Conservation (phyloP, 2,797 vertebrate species). For the Selene dorsalis region DNA sequence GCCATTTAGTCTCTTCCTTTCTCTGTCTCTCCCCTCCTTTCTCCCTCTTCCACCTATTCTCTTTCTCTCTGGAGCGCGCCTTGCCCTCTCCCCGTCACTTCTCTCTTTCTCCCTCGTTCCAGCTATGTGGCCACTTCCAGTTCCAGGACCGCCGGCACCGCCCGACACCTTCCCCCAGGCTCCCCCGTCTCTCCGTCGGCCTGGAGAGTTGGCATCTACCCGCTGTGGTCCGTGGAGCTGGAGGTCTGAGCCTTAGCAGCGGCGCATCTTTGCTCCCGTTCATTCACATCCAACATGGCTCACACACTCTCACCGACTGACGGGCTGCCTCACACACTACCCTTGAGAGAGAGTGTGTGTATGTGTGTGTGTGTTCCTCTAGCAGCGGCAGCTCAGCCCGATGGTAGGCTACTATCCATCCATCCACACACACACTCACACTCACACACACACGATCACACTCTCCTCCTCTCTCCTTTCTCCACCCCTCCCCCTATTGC, state of each 20-base stretch:
- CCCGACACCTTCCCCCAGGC: slow-evolving; percentile 87
- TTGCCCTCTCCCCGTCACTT: slow-evolving; percentile 62
- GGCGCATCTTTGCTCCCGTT: slow-evolving; percentile 85
- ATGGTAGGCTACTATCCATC: slow-evolving; percentile 85
- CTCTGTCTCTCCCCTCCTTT: slow-evolving; percentile 82
- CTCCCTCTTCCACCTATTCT: slow-evolving; percentile 78
- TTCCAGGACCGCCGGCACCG: slow-evolving; percentile 81
- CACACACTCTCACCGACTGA: slow-evolving; percentile 74
- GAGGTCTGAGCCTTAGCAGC: slow-evolving; percentile 81
- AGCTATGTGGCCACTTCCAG: slow-evolving; percentile 84
- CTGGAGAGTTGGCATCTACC: slow-evolving; percentile 88
- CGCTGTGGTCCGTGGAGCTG: slow-evolving; percentile 81
- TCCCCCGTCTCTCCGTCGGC: slow-evolving; percentile 85
- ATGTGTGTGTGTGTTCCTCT: slow-evolving; percentile 27
- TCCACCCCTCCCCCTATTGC: slow-evolving; percentile 82
- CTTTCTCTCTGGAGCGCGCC: slow-evolving; percentile 59
- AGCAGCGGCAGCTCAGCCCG: slow-evolving; percentile 75
- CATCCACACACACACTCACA: slow-evolving; percentile 78
- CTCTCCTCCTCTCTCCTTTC: slow-evolving; percentile 79
- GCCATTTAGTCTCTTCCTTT: slow-evolving; percentile 91
- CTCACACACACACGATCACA: slow-evolving; percentile 67
- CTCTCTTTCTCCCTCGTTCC: slow-evolving; percentile 71
- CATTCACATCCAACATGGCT: slow-evolving; percentile 97
- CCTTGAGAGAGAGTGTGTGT: slow-evolving; percentile 34
- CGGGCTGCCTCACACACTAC: slow-evolving; percentile 66